Evolutionary conservation across 2,797 vertebrate genomes (phyloP).

Genomic region (Microctenopoma steveboyesi): DNA sequence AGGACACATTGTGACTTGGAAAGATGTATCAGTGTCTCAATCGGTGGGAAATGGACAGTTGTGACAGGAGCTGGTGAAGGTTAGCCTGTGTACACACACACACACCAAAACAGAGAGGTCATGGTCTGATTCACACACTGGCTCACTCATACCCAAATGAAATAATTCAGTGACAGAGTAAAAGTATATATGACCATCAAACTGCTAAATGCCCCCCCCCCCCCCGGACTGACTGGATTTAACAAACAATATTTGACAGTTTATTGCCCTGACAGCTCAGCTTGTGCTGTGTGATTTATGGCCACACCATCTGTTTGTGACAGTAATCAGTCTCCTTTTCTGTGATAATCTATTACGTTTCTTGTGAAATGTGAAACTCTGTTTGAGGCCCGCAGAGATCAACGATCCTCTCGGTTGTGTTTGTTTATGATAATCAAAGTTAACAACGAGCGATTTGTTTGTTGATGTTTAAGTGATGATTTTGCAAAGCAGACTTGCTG

Average conservation of each 20-base stretch:
- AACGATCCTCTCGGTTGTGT: too few species aligned
- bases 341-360: not conserved
- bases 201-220: too few species aligned
- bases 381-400: not conserved
- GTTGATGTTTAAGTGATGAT: not conserved
- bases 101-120: not conserved
- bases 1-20: not conserved
- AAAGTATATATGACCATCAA: too few species aligned
- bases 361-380: not conserved
- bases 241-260: not conserved
- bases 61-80: conserved; percentile 53
- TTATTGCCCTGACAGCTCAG: not conserved
- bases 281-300: conserved; percentile 4
- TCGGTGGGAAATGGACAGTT: conserved; percentile 67
- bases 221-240: not conserved
- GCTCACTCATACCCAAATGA: not conserved
- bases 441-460: not conserved
- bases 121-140: not conserved
- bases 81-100: conserved; percentile 17
- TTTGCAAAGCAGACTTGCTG: not conserved
- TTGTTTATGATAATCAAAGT: not conserved
- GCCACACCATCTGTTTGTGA: conserved; percentile 7
- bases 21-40: not conserved
- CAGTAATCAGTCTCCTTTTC: not conserved
- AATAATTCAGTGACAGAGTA: too few species aligned